A percentile compares a stretch with the other conserved stretches of the same genome.
Conservation (phyloP, 1,140 invertebrate genomes). For the Nilaparvata lugens region DNA sequence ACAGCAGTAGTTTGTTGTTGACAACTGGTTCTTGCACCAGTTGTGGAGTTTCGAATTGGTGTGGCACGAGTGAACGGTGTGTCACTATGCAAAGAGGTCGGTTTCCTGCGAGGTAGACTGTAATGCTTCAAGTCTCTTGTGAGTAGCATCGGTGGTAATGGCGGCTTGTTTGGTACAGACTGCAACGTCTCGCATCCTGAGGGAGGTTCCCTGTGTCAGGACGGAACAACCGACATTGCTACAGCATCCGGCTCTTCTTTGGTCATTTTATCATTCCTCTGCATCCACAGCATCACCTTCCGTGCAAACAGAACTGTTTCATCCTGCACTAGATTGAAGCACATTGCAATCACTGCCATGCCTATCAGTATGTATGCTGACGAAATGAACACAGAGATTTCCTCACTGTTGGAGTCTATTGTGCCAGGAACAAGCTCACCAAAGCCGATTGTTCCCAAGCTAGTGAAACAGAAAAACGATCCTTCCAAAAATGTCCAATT, state of each 20-base stretch:
- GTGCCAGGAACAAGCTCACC: conserved; percentile 64
- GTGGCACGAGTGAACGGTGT: conserved; percentile 17
- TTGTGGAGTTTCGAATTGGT: conserved; percentile 19
- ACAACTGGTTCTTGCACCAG: conserved; percentile 31
- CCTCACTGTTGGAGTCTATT: conserved; percentile 37
- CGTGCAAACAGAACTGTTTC: conserved; percentile 65
- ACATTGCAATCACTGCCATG: conserved; percentile 92
- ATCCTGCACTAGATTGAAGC: conserved; percentile 91
- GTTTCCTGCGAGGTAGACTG: conserved; percentile 19
- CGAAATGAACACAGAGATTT: conserved; percentile 67
- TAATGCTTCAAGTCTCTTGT: conserved; percentile 19
- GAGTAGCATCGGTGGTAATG: background rate
- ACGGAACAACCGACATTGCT: conserved; percentile 18
- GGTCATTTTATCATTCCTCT: conserved; percentile 29
- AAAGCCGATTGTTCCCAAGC: conserved; percentile 80
- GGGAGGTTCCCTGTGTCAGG: conserved; percentile 27
- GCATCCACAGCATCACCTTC: conserved; percentile 29
- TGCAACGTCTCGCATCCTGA: conserved; percentile 45
- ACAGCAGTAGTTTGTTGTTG: conserved; percentile 44
- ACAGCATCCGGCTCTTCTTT: conserved; percentile 31
- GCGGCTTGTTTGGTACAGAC: conserved; percentile 28
- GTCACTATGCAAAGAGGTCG: conserved; percentile 7
- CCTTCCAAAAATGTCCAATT: conserved; percentile 88
- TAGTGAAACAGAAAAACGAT: conserved; percentile 91
- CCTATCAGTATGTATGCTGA: conserved; percentile 87